Evolutionary conservation across 1,140 invertebrate species (phyloP).

Genomic region (Euglossa dilemma): DNA sequence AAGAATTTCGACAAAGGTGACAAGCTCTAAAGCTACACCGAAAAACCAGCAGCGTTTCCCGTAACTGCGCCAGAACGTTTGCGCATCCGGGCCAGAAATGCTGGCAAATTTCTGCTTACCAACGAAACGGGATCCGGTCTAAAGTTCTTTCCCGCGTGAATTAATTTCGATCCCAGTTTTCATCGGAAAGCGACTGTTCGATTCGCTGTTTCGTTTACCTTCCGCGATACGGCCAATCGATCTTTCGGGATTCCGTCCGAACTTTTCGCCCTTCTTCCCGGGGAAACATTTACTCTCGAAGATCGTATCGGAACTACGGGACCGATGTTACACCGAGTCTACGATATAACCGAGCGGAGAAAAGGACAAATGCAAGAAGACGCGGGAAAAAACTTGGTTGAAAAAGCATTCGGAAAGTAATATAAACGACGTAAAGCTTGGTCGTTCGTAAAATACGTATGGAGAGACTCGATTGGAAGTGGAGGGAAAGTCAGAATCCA

Average conservation of each 20-base stretch:
- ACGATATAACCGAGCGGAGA: no score
- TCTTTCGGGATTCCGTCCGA: no score
- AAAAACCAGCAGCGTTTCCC: not conserved
- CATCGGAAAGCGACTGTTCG: not conserved
- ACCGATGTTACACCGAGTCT: no score
- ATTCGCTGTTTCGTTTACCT: not conserved
- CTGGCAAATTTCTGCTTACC: not conserved
- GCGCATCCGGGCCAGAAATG: not conserved
- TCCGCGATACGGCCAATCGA: no score
- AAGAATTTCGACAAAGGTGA: constrained; percentile 1
- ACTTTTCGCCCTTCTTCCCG: no score
- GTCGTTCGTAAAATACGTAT: no score
- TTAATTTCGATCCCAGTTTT: not conserved
- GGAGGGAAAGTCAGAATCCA: not conserved
- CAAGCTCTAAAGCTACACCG: not conserved
- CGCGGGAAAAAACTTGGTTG: no score
- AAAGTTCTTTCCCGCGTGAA: not conserved
- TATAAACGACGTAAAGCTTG: no score
- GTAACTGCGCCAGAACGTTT: not conserved
- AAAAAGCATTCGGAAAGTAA: no score
- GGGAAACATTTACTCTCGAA: no score
- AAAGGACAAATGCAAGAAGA: no score
- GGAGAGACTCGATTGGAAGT: not conserved
- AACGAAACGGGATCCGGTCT: not conserved
- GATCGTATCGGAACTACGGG: no score